Percentiles rank a stretch among this genome's conserved stretches.
phyloP scores from a whole-genome alignment of 92 coral and sea anemone genomes.

The Parazoanthus atlanticus region DNA sequence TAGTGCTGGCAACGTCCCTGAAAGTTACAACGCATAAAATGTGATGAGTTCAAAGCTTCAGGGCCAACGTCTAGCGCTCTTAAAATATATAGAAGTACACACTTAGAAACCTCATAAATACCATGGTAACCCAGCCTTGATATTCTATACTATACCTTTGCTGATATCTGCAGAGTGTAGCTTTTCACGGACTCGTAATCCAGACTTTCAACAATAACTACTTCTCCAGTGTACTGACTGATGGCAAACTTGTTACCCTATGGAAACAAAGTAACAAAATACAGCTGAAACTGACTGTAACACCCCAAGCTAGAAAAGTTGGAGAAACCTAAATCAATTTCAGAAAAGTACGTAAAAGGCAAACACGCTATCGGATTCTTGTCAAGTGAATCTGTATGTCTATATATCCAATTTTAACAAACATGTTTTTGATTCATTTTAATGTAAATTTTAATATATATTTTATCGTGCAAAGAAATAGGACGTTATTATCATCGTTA shows the following conservation, averaged over 20 bases:
- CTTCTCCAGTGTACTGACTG: not conserved
- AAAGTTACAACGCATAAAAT: too few relatives aligned
- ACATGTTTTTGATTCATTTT: too few relatives aligned
- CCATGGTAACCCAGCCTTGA: not conserved
- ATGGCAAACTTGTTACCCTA: not conserved
- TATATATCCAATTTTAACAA: too few relatives aligned
- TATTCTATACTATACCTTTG: constrained; percentile 57
- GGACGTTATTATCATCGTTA: too few relatives aligned
- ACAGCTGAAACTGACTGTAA: not conserved
- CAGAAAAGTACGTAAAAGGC: too few relatives aligned
- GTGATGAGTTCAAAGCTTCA: too few relatives aligned
- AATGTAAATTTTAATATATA: too few relatives aligned
- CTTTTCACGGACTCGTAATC: constrained; percentile 80
- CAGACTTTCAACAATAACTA: not conserved
- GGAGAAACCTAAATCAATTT: not conserved
- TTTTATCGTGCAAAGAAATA: too few relatives aligned
- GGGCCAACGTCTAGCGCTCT: too few relatives aligned
- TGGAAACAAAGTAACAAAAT: not conserved
- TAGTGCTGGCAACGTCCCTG: not conserved
- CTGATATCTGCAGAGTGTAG: constrained; percentile 76
- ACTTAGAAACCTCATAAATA: not conserved
- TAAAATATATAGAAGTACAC: not conserved
- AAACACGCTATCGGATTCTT: too few relatives aligned
- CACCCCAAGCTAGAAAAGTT: too few relatives aligned
- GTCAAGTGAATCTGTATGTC: too few relatives aligned